phyloP scores from a whole-genome alignment of 2,113 vertebrate species.

The Bungarus multicinctus region DNA sequence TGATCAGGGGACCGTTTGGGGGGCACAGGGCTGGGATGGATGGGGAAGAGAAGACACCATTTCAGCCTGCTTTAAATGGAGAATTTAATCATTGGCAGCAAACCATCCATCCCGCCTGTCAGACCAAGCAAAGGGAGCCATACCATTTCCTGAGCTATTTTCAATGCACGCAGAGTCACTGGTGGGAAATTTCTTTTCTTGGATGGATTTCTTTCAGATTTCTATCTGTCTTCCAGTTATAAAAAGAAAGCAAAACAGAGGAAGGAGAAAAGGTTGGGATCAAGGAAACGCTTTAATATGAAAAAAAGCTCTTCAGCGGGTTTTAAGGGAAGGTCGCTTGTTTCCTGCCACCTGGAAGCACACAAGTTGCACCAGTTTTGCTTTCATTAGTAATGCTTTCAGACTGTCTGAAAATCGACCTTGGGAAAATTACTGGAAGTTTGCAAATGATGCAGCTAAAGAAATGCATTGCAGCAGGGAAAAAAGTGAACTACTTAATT shows the following conservation, averaged over 20 bases:
- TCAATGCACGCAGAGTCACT: neutral
- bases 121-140: too few relatives aligned
- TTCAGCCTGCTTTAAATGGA: conserved; percentile 15
- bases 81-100: conserved; percentile 7
- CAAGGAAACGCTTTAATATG: neutral
- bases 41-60: neutral
- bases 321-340: neutral
- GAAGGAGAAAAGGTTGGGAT: neutral
- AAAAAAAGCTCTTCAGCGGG: neutral
- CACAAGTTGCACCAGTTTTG: neutral
- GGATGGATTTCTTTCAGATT: neutral
- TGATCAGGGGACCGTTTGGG: conserved; percentile 27
- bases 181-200: neutral
- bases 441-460: neutral
- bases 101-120: neutral
- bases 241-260: neutral
- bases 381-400: neutral
- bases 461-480: neutral
- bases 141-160: neutral
- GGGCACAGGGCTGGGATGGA: too few relatives aligned
- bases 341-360: neutral
- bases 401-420: neutral
- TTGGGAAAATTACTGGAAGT: neutral
- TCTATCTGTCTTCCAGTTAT: neutral
- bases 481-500: too few relatives aligned